Conservation (phyloP, 2,888 invertebrate species). For the Pollenia griseotomentosa region DNA sequence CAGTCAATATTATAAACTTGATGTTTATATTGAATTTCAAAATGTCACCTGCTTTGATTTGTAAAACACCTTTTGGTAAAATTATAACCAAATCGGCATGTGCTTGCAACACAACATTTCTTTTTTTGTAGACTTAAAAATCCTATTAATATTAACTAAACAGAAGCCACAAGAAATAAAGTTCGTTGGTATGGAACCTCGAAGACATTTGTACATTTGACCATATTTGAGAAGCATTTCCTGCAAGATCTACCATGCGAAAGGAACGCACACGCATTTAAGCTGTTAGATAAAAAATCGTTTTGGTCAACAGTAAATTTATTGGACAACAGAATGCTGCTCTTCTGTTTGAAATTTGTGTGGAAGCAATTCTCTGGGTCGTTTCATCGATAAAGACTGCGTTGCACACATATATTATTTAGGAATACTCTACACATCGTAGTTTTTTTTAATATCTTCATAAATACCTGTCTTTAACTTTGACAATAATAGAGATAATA, state of each 20-base stretch:
- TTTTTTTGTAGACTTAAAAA: neutral
- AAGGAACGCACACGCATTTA: slow-evolving; percentile 48
- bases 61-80: slow-evolving; percentile 47
- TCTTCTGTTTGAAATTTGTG: neutral
- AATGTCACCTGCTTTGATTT: slow-evolving; percentile 68
- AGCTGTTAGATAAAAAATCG: slow-evolving; percentile 25
- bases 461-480: too few relatives aligned
- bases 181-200: neutral
- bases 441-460: too few relatives aligned
- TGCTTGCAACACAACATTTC: slow-evolving; percentile 17
- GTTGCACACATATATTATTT: too few relatives aligned
- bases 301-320: neutral
- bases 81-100: slow-evolving; percentile 28
- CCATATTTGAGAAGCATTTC: slow-evolving; percentile 22
- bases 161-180: slow-evolving; percentile 53
- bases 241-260: slow-evolving; percentile 25
- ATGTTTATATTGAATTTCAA: slow-evolving; percentile 69
- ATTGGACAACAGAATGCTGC: neutral
- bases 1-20: slow-evolving; percentile 27
- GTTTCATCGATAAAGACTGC: too few relatives aligned
- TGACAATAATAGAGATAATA: too few relatives aligned
- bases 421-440: too few relatives aligned
- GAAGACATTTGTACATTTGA: neutral
- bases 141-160: neutral
- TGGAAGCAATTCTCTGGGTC: slow-evolving; percentile 9